Base-by-base conservation (phyloP, 2,797 vertebrate species). In the Sebastolobus alascanus region DNA sequence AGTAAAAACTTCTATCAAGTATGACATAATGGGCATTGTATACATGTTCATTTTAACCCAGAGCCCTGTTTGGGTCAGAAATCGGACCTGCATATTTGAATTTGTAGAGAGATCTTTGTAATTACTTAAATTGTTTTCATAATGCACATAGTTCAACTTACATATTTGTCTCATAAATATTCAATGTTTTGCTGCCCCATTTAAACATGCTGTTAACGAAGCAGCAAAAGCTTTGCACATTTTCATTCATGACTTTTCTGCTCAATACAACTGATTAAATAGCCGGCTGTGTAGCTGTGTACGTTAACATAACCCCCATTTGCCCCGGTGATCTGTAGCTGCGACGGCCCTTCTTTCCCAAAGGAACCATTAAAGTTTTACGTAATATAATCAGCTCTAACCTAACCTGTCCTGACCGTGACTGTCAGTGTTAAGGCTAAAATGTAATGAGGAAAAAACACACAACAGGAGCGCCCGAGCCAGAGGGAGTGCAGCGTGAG, bases 401-500 rank as follows among this genome's bases (percentile, higher is more conserved):
- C 56, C 43, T 52, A 64, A 79, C 56, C 43, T 2, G 9, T 54
- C 22, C 43, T 4, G 75, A 64, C 18, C 16, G 40, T 10, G 68
- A 63, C 40, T 3, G 54, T 67, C 65, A 59, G 73, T 5, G 67
- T 76, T 59, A 10, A 61, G 55, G 27, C 16, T 38, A n/a, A 77
- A 63, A 67, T 4, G 11, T 33, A 37, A 76, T 7, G 63, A 71
- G 43, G 75, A 70, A 13, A 25, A 74, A 76, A 78, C 16, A 13
- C 37, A 77, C 13, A 56, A 22, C 59, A 35, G 65, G 69, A 77
- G 55, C 6, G 22, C 60, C 27, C 2, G 63, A 73, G 80, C 76
- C 67, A 37, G 50, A 16, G 80, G 75, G 73, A 73, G 68, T 7
- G 65, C 75, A 75, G 61, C 8, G 14, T 73, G 81, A 93, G 88